phyloP scores from a whole-genome alignment of 2,113 vertebrate genomes.

The Chaetura pelagica region DNA sequence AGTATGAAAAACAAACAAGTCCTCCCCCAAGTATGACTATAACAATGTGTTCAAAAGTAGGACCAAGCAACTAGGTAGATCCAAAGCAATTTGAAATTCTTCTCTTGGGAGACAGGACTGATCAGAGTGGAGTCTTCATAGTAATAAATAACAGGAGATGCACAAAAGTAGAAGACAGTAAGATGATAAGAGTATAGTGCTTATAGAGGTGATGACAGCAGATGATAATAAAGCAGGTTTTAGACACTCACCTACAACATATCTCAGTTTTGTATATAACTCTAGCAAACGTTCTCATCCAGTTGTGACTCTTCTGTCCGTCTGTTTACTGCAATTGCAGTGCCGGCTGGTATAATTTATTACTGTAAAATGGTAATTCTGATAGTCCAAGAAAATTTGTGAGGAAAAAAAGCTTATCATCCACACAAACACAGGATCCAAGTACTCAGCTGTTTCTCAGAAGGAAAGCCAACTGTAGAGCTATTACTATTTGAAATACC shows the following conservation, averaged over 20 bases:
- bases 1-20: not conserved
- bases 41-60: not conserved
- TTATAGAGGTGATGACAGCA: not conserved
- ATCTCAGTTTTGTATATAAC: not conserved
- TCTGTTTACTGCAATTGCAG: not conserved
- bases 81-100: not conserved
- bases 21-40: not conserved
- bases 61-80: not conserved
- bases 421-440: not conserved
- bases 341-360: not conserved
- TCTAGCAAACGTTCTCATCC: rapidly evolving
- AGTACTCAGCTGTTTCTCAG: not conserved
- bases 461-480: not conserved
- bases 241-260: not conserved
- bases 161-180: not conserved
- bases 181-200: rapidly evolving
- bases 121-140: not conserved
- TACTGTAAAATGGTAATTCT: not conserved
- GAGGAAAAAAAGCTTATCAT: not conserved
- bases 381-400: not conserved
- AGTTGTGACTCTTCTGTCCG: not conserved
- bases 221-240: not conserved
- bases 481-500: not conserved
- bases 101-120: not conserved
- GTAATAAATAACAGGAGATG: not conserved